Conservation (phyloP, 2,888 invertebrate species). For the Harpalus rubripes region DNA sequence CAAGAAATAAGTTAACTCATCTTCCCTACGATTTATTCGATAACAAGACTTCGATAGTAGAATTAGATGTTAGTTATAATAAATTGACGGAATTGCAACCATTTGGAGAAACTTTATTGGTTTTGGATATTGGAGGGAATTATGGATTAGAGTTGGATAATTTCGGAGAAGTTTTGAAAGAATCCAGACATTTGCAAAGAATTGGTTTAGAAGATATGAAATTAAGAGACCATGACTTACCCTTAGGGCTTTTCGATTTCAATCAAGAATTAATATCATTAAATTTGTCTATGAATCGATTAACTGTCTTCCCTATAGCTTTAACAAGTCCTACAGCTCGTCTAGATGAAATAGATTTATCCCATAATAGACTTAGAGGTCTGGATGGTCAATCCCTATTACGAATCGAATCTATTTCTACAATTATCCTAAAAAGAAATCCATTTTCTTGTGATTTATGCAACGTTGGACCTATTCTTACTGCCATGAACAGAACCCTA, state of each 20-base stretch:
- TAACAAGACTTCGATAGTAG: slow-evolving; percentile 83
- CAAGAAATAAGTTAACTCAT: slow-evolving; percentile 85
- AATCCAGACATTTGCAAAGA: slow-evolving; percentile 79
- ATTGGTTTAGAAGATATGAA: slow-evolving; percentile 82
- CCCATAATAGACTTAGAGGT: slow-evolving; percentile 85
- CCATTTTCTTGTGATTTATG: slow-evolving; percentile 86
- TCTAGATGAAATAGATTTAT: slow-evolving; percentile 84
- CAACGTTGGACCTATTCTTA: slow-evolving; percentile 81
- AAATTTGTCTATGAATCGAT: slow-evolving; percentile 86
- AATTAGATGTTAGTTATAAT: slow-evolving; percentile 87
- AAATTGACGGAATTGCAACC: slow-evolving; percentile 84
- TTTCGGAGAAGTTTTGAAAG: slow-evolving; percentile 78
- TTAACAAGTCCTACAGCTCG: slow-evolving; percentile 79
- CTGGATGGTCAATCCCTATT: slow-evolving; percentile 80
- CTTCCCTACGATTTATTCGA: slow-evolving; percentile 85
- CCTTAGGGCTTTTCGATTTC: slow-evolving; percentile 79
- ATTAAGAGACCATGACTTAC: slow-evolving; percentile 78
- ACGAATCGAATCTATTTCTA: slow-evolving; percentile 79
- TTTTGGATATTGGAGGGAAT: slow-evolving; percentile 86
- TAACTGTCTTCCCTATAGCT: slow-evolving; percentile 80
- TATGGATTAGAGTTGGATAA: slow-evolving; percentile 80
- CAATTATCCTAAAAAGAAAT: slow-evolving; percentile 78
- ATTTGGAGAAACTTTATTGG: slow-evolving; percentile 81
- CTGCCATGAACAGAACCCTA: slow-evolving; percentile 79
- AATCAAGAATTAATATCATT: slow-evolving; percentile 81